Evolutionary conservation across 2,797 vertebrate species (phyloP).

Genomic region (Iguana delicatissima): DNA sequence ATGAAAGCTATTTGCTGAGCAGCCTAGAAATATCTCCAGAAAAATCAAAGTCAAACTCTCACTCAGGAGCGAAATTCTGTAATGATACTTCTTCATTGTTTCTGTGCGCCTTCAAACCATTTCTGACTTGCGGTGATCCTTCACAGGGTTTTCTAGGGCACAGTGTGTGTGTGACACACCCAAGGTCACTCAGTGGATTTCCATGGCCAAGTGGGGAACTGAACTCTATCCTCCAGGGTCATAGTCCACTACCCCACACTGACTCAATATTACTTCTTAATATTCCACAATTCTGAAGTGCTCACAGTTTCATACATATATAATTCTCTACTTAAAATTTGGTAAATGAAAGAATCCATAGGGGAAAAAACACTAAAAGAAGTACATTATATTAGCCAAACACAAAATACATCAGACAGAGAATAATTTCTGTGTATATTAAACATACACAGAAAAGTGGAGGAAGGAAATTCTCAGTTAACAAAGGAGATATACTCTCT

Average conservation of each 20-base stretch:
- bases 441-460: background rate
- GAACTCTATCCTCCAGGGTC: too few relatives aligned
- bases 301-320: background rate
- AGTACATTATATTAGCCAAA: background rate
- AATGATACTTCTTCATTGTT: background rate
- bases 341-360: background rate
- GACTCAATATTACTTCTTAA: background rate
- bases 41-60: background rate
- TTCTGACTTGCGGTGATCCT: too few relatives aligned
- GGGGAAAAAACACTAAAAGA: background rate
- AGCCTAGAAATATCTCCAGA: background rate
- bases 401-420: background rate
- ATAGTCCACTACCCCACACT: too few relatives aligned
- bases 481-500: background rate
- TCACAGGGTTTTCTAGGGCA: too few relatives aligned
- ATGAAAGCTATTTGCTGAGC: background rate
- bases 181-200: too few relatives aligned
- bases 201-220: too few relatives aligned
- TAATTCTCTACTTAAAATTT: background rate
- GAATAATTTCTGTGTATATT: background rate
- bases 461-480: conserved; percentile 1
- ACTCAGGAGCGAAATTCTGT: background rate
- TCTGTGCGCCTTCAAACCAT: too few relatives aligned
- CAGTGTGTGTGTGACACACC: too few relatives aligned
- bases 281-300: background rate